phyloP scores from a whole-genome alignment of 2,888 invertebrate species.

The Rhingia campestris region DNA sequence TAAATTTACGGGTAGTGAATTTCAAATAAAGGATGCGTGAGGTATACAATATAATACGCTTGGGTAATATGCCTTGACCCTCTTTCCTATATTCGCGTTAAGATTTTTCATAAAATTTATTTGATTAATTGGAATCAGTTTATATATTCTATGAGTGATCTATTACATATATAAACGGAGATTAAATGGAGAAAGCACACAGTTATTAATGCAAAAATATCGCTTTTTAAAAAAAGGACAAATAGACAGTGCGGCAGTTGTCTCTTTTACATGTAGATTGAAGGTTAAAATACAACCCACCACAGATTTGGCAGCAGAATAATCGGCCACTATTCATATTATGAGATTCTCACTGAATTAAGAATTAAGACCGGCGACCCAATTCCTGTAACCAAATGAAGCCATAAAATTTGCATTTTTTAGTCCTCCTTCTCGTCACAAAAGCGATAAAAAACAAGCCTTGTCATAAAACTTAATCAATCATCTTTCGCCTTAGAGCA shows the following conservation, averaged over 20 bases:
- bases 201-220: conserved; percentile 30
- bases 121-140: conserved; percentile 59
- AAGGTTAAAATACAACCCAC: too few species aligned
- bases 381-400: conserved; percentile 19
- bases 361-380: not conserved
- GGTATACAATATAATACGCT: conserved; percentile 53
- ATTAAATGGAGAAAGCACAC: conserved; percentile 18
- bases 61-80: conserved; percentile 22
- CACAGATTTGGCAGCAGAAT: too few species aligned
- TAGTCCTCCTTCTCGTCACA: not conserved
- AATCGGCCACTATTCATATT: too few species aligned
- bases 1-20: conserved; percentile 66
- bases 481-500: conserved; percentile 45
- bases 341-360: too few species aligned
- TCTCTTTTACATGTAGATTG: too few species aligned
- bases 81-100: conserved; percentile 14
- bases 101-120: conserved; percentile 58
- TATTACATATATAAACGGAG: conserved; percentile 23
- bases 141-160: conserved; percentile 44
- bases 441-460: conserved; percentile 23
- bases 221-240: conserved; percentile 43
- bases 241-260: conserved; percentile 4
- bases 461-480: conserved; percentile 62
- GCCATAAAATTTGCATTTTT: conserved; percentile 48
- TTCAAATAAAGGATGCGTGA: conserved; percentile 71